These are phyloP conservation scores for Lemur catta DNA, from an alignment of 2,797 vertebrate genomes.

Conservation along the genomic window DNA sequence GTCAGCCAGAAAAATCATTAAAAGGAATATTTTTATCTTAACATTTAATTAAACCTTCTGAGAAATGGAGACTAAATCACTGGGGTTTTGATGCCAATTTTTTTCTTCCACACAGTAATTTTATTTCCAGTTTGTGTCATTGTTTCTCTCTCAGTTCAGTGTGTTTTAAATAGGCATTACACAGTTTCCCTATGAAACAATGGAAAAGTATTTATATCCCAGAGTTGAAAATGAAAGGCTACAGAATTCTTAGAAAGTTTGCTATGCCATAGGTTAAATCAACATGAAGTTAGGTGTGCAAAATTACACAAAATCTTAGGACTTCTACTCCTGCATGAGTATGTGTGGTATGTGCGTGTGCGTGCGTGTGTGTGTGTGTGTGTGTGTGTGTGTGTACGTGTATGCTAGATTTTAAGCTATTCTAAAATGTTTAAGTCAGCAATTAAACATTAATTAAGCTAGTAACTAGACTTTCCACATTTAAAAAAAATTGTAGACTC, in stretches of 20 bases:
- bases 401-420: not conserved
- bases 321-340: not conserved
- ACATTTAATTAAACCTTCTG: constrained; percentile 1
- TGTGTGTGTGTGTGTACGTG: not conserved
- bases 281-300: not conserved
- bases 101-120: not conserved
- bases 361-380: not conserved
- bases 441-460: not conserved
- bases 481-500: not conserved
- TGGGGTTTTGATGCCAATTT: not conserved
- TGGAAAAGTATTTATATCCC: not conserved
- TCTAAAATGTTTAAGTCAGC: not conserved
- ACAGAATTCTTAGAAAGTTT: not conserved
- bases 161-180: not conserved
- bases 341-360: not conserved
- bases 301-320: not conserved
- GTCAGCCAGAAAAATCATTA: not conserved
- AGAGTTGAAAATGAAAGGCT: not conserved
- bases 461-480: not conserved
- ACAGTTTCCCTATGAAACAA: not conserved
- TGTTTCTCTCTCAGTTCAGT: not conserved
- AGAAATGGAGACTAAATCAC: not conserved
- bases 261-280: not conserved
- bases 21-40: constrained; percentile 9
- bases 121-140: not conserved